A percentile compares a stretch with the other conserved stretches of the same genome.
These are phyloP conservation scores for Anabas testudineus DNA, from an alignment of 2,797 vertebrate genomes.

Conservation along the genomic window DNA sequence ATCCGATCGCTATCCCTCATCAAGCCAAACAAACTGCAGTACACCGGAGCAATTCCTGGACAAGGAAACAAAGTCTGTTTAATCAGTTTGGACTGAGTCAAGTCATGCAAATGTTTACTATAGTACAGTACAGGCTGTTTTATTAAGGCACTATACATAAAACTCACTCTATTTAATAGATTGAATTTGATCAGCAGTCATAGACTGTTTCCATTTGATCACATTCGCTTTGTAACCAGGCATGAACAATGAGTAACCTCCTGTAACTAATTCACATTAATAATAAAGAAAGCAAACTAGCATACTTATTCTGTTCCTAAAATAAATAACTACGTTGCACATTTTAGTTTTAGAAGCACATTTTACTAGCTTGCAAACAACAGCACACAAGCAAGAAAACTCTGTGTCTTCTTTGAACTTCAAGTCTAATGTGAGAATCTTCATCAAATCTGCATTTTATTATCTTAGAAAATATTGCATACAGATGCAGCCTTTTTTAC, in stretches of 20 bases:
- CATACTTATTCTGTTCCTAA: not conserved
- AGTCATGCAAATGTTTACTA: not conserved
- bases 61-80: not conserved
- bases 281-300: not conserved
- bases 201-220: not conserved
- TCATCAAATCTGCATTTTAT: no score
- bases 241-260: not conserved
- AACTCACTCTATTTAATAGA: not conserved
- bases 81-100: not conserved
- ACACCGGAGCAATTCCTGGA: constrained; percentile 91
- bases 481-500: no score
- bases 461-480: no score
- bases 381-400: no score
- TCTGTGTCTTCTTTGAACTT: no score
- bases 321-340: not conserved
- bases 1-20: constrained; percentile 90
- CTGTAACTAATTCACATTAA: not conserved
- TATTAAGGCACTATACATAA: not conserved
- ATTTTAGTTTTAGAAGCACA: not conserved
- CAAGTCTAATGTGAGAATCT: no score
- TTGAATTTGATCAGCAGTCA: no score
- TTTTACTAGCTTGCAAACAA: no score
- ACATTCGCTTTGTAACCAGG: not conserved
- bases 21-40: constrained; percentile 91
- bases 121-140: not conserved